Evolutionary conservation across 2,888 invertebrate species (phyloP), one percentile per base, ranked within the genome.

Genomic region (Merodon equestris): DNA sequence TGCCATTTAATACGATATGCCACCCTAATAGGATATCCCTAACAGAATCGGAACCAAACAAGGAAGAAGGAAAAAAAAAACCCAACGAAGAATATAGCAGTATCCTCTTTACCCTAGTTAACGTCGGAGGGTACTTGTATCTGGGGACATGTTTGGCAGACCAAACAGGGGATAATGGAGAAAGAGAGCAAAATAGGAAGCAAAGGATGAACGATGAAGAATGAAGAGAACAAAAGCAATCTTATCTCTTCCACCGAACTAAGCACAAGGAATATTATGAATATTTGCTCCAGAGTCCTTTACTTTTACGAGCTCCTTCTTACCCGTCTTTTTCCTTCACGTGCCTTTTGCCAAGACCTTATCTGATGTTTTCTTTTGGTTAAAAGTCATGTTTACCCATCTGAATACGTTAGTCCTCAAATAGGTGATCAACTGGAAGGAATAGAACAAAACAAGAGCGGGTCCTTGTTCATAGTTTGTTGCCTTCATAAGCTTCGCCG

Each of bases 1-100:
- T 79, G 77, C 68, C 77, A 79, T 79, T 79, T 79, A 73, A 79
- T 79, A 79, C 77, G 73, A 68, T 79, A 68, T 68, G 63, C 67
- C 58, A 57, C 47, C 48, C 64, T 76, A 54, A 76, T 64, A 76
- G 50, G 54, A 64, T 47, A 60, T 38, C 45, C 12, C 48, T 5
- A 19, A 19, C 51, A 45, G 10, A 5, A 58, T 14, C 34, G 14
- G 48, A 34, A 42, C 40, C 12, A 36, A 19, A 2, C 4, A 42
- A 40, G 38, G 9, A 34, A 40, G 38, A 14, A 10, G 13, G 10
- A 38, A 44, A 44, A 9, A 58, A 58, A 57, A 40, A 17, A 56
- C 44, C 76, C 50, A n/a, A n/a, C 40, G 40, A n/a, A 40, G 9
- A 9, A 27, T 27, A 54, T 44, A 61, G 40, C 50, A 42, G 73